Evolutionary conservation across 2,888 invertebrate genomes (phyloP), one percentile per base, ranked within the genome.

Genomic region (Schrankia costaestrigalis): DNA sequence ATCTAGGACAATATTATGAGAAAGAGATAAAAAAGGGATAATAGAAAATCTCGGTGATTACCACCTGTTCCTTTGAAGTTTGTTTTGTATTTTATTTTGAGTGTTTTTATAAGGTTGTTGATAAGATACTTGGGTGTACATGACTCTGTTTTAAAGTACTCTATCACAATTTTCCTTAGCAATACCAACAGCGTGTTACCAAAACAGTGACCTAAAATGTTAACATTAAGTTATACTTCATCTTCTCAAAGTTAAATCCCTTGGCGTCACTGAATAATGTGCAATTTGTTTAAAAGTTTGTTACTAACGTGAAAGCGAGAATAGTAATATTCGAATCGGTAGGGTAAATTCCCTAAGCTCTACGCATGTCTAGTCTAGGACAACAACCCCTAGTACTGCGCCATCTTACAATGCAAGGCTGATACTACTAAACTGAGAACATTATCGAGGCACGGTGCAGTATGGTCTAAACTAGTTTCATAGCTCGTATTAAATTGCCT

Each of bases 41-140:
- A 43, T 44, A 45, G 46, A 56, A 62, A 62, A 55, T 50, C 50
- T 48, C 39, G 43, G 63, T 6, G 57, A 61, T 61, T 63, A 63
- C 58, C 47, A 46, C 56, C 55, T 57, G 63, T 65, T 64, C 60
- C 60, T 57, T 46, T 56, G 46, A 40, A 41, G 35, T 45, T 66
- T 62, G 31, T 21, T 28, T 31, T 28, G 31, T 31, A 29, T 39
- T 35, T 31, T 32, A 9, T 24, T 26, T 34, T 28, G 26, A 31
- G 21, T 32, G 21, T 31, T 28, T 28, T 12, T 23, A 14, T n/a
- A n/a, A n/a, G n/a, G n/a, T n/a, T n/a, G n/a, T n/a, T n/a, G n/a
- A n/a, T n/a, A n/a, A n/a, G n/a, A n/a, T n/a, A n/a, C n/a, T n/a
- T n/a, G n/a, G n/a, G n/a, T n/a, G n/a, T n/a, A n/a, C n/a, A n/a